phyloP scores from a whole-genome alignment of 2,797 vertebrate genomes.

The Sciaenops ocellatus region DNA sequence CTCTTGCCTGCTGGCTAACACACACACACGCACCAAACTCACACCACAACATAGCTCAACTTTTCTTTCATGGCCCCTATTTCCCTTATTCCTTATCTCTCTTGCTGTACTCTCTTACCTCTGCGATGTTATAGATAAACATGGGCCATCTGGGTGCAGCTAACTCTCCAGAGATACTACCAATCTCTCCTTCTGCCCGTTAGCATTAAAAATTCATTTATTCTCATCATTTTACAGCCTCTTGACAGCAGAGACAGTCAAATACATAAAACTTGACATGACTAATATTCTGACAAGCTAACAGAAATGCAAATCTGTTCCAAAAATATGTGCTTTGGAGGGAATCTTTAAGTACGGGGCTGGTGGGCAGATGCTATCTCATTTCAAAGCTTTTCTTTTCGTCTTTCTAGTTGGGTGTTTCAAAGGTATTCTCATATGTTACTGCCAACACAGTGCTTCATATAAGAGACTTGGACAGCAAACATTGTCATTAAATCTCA shows the following conservation, averaged over 20 bases:
- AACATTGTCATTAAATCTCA: not conserved
- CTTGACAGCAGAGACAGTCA: constrained; percentile 24
- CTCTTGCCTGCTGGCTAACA: constrained; percentile 56
- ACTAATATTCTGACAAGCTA: constrained; percentile 28
- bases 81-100: constrained; percentile 28
- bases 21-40: constrained; percentile 28
- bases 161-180: constrained; percentile 32
- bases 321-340: constrained; percentile 17
- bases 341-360: not conserved
- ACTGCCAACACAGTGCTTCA: not conserved
- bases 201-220: constrained; percentile 31
- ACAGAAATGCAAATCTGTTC: constrained; percentile 9
- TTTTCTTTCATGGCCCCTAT: constrained; percentile 42
- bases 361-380: constrained; percentile 8
- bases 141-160: constrained; percentile 55
- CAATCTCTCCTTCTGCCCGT: constrained; percentile 30
- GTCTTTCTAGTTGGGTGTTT: not conserved
- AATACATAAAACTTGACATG: constrained; percentile 9
- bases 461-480: not conserved
- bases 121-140: constrained; percentile 61
- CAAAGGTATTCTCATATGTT: not conserved
- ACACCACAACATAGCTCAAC: constrained; percentile 38
- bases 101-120: constrained; percentile 41
- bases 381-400: not conserved
- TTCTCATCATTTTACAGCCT: constrained; percentile 11